phyloP scores from a whole-genome alignment of 2,797 vertebrate species.

The Poecilia picta region DNA sequence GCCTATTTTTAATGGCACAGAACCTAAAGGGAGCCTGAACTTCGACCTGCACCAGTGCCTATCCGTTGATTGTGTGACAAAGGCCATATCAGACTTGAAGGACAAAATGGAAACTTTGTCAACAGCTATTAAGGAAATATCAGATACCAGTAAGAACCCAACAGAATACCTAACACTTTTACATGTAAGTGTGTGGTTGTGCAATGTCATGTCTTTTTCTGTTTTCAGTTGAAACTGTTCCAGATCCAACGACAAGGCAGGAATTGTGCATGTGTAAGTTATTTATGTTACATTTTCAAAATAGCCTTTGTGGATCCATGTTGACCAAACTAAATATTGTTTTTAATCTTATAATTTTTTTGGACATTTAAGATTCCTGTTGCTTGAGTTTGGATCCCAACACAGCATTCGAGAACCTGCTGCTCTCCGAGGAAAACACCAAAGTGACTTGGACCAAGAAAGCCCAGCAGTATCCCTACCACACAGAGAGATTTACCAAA shows the following conservation, averaged over 20 bases:
- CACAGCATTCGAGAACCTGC: slow-evolving; percentile 54
- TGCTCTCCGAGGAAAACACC: slow-evolving; percentile 47
- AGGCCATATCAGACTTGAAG: slow-evolving; percentile 29
- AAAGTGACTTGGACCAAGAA: slow-evolving; percentile 47
- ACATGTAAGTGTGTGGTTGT: neutral
- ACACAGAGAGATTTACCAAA: slow-evolving; percentile 49
- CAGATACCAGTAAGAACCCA: slow-evolving; percentile 36
- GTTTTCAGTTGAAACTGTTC: slow-evolving; percentile 30
- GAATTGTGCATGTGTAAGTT: slow-evolving; percentile 54
- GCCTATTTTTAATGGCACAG: slow-evolving; percentile 6
- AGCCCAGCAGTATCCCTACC: slow-evolving; percentile 6
- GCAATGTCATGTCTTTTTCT: slow-evolving; percentile 9
- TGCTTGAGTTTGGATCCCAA: slow-evolving; percentile 50
- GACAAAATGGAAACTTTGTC: slow-evolving; percentile 33
- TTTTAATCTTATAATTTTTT: neutral
- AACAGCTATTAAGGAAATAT: slow-evolving; percentile 23
- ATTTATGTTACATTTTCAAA: neutral
- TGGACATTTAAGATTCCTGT: slow-evolving; percentile 46
- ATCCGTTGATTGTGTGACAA: slow-evolving; percentile 44
- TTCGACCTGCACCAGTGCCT: neutral
- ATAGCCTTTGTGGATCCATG: rapidly evolving
- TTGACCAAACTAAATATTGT: neutral
- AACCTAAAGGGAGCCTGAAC: neutral
- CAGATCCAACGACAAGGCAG: slow-evolving; percentile 41
- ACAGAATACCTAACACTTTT: neutral